Base-by-base conservation (phyloP, 2,888 invertebrate genomes). In the Chydorus sphaericus region DNA sequence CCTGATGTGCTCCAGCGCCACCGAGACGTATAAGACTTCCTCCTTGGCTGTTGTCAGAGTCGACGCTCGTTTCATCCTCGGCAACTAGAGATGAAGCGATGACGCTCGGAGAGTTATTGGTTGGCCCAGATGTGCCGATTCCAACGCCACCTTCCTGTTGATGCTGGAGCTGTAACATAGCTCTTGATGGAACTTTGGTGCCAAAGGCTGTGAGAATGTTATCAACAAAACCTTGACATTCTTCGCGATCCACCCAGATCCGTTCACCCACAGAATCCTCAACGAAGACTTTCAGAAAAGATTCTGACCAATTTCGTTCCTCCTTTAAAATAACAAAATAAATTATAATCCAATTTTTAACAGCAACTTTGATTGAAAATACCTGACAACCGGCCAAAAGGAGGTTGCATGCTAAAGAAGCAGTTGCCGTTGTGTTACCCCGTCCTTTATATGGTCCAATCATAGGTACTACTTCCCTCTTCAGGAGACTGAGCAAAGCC, bases 211-310 rank as follows among this genome's bases (percentile, higher is more conserved):
- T 85, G 56, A 85, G 75, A 52, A 96, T 84, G 68, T 94, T 96
- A 63, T 91, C 89, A 1, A 91, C 88, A 67, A 94, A 85, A 23
- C 85, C 82, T 65, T 85, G 85, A 68, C 93, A 93, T 71, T 89
- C 86, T 0, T 86, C 81, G 63, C 86, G 82, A 67, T 96, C 96
- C 20, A 94, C 89, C 91, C 96, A 96, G 61, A 86, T 78, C 36
- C 94, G 76, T 66, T 97, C 96, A 44, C 88, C 90, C 1, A 92
- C 73, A 0, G 93, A 89, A 73, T 97, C 96, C 66, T 97, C 96
- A 58, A 94, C 82, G 69, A 91, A 62, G 66, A 87, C 87, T 78
- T 87, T 89, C 2, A 94, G 79, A 73, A 94, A 91, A 56, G 80
- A 75, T 66, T 93, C 91, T 0, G 94, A 93, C 96, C 94, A 96